Evolutionary conservation across 2,797 vertebrate species (phyloP).

Genomic region (Lycodopsis pacificus): DNA sequence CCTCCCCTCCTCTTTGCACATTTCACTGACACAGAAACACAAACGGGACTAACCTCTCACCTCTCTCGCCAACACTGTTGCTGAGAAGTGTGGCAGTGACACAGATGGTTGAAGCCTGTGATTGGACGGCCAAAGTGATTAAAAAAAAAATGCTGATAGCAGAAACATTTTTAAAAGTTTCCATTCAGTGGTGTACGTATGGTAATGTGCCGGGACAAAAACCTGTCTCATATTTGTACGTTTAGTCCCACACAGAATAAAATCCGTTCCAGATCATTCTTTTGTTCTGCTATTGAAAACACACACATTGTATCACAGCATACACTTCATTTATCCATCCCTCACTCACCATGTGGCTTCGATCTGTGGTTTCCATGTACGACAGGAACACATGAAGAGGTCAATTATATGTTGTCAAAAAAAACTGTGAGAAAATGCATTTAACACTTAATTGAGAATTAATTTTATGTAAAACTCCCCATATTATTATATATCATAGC

Average conservation of each 20-base stretch:
- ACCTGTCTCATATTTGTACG: conserved; percentile 3
- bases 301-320: conserved; percentile 16
- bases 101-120: conserved; percentile 34
- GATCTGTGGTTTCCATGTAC: conserved; percentile 27
- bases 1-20: conserved; percentile 52
- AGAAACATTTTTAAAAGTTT: background rate
- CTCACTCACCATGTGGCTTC: conserved; percentile 26
- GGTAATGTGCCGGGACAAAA: background rate
- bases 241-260: background rate
- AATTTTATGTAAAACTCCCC: background rate
- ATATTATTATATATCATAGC: background rate
- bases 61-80: conserved; percentile 52
- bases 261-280: conserved; percentile 33
- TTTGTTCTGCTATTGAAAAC: conserved; percentile 39
- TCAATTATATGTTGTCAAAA: background rate
- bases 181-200: background rate
- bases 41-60: conserved; percentile 78
- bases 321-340: conserved; percentile 28
- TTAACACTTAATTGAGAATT: background rate
- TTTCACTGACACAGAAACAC: conserved; percentile 82
- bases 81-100: conserved; percentile 40
- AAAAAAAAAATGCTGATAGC: background rate
- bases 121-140: background rate
- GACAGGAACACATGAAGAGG: conserved; percentile 8
- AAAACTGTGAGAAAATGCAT: background rate